phyloP scores from a whole-genome alignment of 2,797 vertebrate species.

The Merluccius polli region DNA sequence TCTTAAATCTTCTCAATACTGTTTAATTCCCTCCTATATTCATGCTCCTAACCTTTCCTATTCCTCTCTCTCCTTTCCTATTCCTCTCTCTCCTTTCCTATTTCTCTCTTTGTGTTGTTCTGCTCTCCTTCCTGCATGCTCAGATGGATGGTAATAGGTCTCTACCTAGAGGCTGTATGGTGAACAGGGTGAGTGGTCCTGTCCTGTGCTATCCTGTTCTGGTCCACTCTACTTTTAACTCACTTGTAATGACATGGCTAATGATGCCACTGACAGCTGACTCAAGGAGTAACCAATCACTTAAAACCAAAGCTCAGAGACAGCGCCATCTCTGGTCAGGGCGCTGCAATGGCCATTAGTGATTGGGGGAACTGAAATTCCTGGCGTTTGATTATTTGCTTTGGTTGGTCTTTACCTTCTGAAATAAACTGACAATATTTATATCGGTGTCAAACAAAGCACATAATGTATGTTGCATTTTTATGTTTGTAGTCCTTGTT shows the following conservation, averaged over 20 bases:
- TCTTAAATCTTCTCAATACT: not conserved
- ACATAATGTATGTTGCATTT: not conserved
- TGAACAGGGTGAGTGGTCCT: constrained; percentile 73
- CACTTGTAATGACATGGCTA: constrained; percentile 16
- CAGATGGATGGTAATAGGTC: constrained; percentile 75
- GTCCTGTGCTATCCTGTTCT: constrained; percentile 15
- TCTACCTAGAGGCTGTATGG: constrained; percentile 70
- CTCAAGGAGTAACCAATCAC: constrained; percentile 19
- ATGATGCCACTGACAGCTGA: constrained; percentile 43
- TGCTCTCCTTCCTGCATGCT: constrained; percentile 39
- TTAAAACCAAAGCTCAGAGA: not conserved
- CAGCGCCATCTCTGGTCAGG: not conserved
- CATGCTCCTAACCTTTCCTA: not conserved
- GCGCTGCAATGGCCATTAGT: not conserved
- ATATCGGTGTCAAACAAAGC: not conserved
- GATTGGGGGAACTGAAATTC: not conserved
- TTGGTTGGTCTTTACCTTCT: not conserved
- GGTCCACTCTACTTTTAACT: constrained; percentile 33
- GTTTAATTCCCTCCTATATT: not conserved
- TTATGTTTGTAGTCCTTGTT: constrained; percentile 38
- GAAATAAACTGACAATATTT: not conserved
- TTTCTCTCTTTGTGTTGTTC: constrained; percentile 17
- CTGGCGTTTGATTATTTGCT: not conserved
- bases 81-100: constrained; percentile 31
- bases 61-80: constrained; percentile 25